A percentile compares a stretch with the other conserved stretches of the same genome.
phyloP scores from a whole-genome alignment of 2,888 invertebrate species.

The Himalopsyche kuldschensis region DNA sequence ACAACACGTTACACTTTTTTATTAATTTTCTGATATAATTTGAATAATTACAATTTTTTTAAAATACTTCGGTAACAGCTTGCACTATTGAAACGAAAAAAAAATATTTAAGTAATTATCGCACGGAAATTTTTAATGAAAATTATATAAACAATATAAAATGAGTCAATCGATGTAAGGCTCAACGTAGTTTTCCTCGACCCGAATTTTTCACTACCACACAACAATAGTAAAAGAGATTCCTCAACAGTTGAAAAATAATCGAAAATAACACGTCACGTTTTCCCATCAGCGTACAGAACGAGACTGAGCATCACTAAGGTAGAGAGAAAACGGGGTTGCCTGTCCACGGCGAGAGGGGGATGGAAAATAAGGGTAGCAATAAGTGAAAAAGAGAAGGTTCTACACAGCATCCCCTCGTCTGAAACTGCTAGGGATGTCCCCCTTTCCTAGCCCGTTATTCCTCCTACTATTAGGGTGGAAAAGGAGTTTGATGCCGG shows the following conservation, averaged over 20 bases:
- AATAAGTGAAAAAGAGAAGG: constrained; percentile 7
- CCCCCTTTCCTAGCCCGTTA: background rate
- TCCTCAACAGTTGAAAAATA: background rate
- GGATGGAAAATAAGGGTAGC: background rate
- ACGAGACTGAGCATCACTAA: constrained; percentile 24
- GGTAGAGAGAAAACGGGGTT: constrained; percentile 19
- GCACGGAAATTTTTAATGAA: no score
- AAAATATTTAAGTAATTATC: no score
- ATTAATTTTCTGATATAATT: background rate
- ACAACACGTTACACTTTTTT: background rate
- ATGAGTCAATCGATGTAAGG: background rate
- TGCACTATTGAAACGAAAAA: no score
- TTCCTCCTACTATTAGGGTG: background rate
- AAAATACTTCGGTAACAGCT: no score
- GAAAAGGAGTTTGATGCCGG: background rate
- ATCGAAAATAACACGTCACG: constrained; percentile 15
- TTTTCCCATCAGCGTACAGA: constrained; percentile 26
- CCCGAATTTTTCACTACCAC: background rate
- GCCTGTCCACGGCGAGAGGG: constrained; percentile 1
- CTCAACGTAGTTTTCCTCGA: background rate
- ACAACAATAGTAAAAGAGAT: background rate
- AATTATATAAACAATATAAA: no score
- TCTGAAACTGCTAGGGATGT: background rate
- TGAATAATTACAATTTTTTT: no score
- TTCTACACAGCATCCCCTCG: constrained; percentile 17